Conservation (phyloP, 2,797 vertebrate genomes). For the Podarcis lilfordi region DNA sequence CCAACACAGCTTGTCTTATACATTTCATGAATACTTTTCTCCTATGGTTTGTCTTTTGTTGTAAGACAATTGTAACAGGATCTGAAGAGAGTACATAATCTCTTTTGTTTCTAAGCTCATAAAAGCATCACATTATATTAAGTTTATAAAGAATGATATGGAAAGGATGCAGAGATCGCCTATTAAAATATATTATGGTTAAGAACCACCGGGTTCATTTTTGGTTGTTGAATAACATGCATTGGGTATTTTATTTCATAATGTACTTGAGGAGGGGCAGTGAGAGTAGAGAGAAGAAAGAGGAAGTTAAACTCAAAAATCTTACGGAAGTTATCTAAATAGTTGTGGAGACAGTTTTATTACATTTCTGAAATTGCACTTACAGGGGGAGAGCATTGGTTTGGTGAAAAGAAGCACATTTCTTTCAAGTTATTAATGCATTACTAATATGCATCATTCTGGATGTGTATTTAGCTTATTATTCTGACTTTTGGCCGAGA, state of each 20-base stretch:
- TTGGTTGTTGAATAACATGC: background rate
- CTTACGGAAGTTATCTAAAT: background rate
- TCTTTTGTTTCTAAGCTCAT: background rate
- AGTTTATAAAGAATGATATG: background rate
- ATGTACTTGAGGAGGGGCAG: background rate
- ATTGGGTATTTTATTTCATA: background rate
- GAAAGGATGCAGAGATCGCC: conserved; percentile 2
- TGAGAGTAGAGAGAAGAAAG: background rate
- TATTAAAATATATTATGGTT: conserved; percentile 19
- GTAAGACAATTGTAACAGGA: background rate
- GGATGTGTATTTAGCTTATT: conserved; percentile 9
- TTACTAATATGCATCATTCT: background rate
- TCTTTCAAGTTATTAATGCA: background rate
- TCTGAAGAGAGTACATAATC: background rate
- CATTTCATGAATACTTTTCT: background rate
- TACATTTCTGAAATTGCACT: conserved; percentile 4
- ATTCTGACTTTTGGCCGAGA: conserved; percentile 40
- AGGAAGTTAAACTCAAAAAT: conserved; percentile 21
- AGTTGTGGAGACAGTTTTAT: background rate
- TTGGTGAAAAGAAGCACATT: background rate
- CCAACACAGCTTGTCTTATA: background rate
- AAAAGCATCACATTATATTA: background rate
- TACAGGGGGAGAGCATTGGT: background rate
- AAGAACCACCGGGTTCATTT: background rate
- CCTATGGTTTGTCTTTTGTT: background rate